Evolutionary conservation across 2,113 vertebrate genomes (phyloP), one percentile per base, ranked within the genome.

Genomic region (Maccullochella peelii): DNA sequence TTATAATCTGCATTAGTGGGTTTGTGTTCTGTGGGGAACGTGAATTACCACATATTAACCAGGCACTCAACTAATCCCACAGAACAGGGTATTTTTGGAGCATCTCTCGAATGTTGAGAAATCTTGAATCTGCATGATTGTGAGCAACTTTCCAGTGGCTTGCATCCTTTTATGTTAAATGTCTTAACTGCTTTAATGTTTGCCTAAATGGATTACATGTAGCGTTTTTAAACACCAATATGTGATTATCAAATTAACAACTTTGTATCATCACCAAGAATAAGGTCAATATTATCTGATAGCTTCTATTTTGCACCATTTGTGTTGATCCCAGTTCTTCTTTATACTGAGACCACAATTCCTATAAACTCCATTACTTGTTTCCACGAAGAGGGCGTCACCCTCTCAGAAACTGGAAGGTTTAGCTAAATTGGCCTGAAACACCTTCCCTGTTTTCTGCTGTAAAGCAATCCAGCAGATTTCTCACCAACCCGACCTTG

Each of bases 311-410:
- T 50, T 50, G 8, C 44, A 21, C 18, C 25, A 6, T 52, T 42
- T 69, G 15, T 68, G 38, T 30, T 8, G 52, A 1, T 52, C 38
- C 38, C 52, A 27, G 38, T 14, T 61, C 10, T n/a, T 49, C 12
- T 36, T 1, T 14, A 38, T 5, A 36, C 23, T 50, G 9, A 61
- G 42, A 50, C 66, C 66, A 15, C 20, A 55, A 55, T 44, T 33
- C 58, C 25, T n/a, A 55, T 54, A 33, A 80, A 72, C 33, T 33
- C 33, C 16, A 12, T 8, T 6, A 11, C 58, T 33, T 16, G 21
- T 49, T 59, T 70, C 44, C 66, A 70, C 65, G 50, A 38, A 50
- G 58, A 63, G 57, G 58, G 33, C 44, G 68, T 42, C 16, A 23
- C 47, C 10, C 25, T 55, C 25, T 20, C 55, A 15, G 2, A 44